A percentile compares a stretch with the other conserved stretches of the same genome.
Evolutionary conservation across 2,113 vertebrate species (phyloP).

Genomic region (Perca flavescens): DNA sequence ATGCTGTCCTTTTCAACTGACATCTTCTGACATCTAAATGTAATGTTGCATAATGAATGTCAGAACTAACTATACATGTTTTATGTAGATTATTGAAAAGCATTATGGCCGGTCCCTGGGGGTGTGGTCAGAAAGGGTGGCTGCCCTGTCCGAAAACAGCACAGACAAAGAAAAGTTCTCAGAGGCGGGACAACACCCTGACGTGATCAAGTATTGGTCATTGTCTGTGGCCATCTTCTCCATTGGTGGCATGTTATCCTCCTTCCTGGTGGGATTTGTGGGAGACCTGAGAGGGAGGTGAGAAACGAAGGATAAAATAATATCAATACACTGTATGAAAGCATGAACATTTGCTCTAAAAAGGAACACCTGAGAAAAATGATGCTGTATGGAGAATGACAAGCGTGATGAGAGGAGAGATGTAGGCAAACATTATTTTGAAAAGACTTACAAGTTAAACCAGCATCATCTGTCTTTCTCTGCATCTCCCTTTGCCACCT

Average conservation of each 20-base stretch:
- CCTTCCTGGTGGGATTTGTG: constrained; percentile 94
- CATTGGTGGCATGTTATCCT: constrained; percentile 93
- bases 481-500: not conserved
- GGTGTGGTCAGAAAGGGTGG: constrained; percentile 53
- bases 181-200: constrained; percentile 39
- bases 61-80: not conserved
- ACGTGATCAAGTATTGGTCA: constrained; percentile 92
- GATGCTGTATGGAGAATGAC: not conserved
- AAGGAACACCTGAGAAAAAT: not conserved
- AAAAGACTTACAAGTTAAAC: not conserved
- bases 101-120: constrained; percentile 88
- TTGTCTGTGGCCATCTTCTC: constrained; percentile 94
- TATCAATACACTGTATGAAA: not conserved
- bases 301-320: constrained; percentile 2
- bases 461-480: not conserved
- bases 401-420: not conserved
- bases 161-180: constrained; percentile 33
- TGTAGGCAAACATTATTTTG: not conserved
- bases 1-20: not conserved
- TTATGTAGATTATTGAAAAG: constrained; percentile 87
- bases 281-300: constrained; percentile 92
- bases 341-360: not conserved
- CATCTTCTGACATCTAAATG: not conserved
- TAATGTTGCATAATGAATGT: not conserved
- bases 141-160: constrained; percentile 49